phyloP scores from a whole-genome alignment of 2,113 vertebrate species.

The Vombatus ursinus region DNA sequence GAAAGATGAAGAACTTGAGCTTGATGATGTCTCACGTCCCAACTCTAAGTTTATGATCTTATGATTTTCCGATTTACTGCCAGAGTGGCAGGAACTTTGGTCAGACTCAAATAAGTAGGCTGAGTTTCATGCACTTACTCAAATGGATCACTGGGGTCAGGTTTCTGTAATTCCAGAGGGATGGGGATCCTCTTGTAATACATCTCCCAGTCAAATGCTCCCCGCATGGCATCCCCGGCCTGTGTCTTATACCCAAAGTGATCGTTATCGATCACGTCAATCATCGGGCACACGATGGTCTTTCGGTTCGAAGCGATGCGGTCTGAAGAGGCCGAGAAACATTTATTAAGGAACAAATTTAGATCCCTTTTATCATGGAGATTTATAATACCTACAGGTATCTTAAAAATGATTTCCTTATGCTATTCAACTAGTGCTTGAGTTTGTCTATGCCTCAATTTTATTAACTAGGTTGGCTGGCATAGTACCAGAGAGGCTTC shows the following conservation, averaged over 20 bases:
- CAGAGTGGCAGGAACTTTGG: neutral
- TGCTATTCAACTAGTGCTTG: neutral
- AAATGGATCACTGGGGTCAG: constrained; percentile 95
- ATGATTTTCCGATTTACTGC: neutral
- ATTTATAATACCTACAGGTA: neutral
- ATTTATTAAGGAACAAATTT: constrained; percentile 47
- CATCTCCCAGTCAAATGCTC: constrained; percentile 99
- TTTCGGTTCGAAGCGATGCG: constrained; percentile 95
- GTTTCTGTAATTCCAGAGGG: constrained; percentile 91
- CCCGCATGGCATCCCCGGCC: constrained; percentile 97
- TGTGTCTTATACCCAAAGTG: constrained; percentile 97
- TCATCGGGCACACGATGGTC: constrained; percentile 98
- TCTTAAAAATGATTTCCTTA: neutral
- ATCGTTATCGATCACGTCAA: constrained; percentile 98
- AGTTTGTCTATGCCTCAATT: neutral
- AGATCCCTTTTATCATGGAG: neutral
- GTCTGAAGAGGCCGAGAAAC: constrained; percentile 84
- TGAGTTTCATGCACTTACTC: constrained; percentile 87
- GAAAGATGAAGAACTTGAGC: neutral
- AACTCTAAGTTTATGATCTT: neutral
- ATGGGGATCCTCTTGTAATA: constrained; percentile 99
- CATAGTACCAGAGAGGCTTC: neutral
- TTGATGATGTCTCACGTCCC: neutral
- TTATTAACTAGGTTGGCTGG: neutral
- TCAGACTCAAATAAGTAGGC: constrained; percentile 39